Percentiles rank a stretch among this genome's conserved stretches.
Evolutionary conservation across 2,113 vertebrate species (phyloP).

Genomic region (Cyanocitta stelleri): DNA sequence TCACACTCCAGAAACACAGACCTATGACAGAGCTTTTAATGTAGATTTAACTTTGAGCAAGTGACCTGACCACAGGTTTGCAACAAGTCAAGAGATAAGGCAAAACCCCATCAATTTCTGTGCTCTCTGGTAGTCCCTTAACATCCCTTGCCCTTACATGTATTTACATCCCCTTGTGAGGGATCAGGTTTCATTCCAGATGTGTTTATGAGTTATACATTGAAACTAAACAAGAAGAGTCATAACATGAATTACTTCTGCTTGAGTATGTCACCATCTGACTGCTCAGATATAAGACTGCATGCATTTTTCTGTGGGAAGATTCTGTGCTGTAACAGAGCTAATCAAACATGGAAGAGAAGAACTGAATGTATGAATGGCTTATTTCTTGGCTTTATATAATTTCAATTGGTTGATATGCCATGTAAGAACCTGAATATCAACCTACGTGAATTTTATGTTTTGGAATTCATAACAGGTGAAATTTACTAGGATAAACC

Average conservation of each 20-base stretch:
- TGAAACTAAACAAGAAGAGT: background rate
- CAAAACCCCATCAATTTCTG: background rate
- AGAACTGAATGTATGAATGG: background rate
- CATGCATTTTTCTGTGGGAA: background rate
- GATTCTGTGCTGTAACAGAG: background rate
- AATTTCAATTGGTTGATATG: background rate
- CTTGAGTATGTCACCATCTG: background rate
- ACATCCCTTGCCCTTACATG: background rate
- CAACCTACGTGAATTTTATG: background rate
- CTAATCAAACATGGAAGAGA: background rate
- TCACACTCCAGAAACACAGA: background rate
- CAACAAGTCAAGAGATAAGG: background rate
- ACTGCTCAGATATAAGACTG: background rate
- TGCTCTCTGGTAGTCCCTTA: background rate
- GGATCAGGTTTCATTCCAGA: background rate
- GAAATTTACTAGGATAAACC: background rate
- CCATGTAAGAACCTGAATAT: background rate
- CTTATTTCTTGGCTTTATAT: background rate
- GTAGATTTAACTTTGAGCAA: background rate
- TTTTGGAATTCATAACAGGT: background rate
- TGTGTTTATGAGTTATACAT: background rate
- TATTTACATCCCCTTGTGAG: background rate
- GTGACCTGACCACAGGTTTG: background rate
- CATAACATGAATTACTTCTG: background rate
- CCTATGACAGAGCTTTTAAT: background rate